Evolutionary conservation across 2,888 invertebrate species (phyloP).

Genomic region (Caenorhabditis virilis): DNA sequence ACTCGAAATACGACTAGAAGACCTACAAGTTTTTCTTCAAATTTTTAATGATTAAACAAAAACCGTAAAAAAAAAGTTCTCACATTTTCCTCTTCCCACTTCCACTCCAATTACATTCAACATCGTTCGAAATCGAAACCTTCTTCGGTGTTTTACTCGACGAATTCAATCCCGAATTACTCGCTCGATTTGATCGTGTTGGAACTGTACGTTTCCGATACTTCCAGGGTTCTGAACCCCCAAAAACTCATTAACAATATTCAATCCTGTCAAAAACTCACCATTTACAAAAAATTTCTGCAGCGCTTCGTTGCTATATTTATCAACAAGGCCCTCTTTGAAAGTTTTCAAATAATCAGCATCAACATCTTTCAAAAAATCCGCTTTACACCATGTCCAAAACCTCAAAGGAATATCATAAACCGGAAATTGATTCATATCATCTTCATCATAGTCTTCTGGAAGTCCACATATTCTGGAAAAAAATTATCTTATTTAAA

Average conservation of each 20-base stretch:
- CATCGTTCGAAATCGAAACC: slow-evolving; percentile 20
- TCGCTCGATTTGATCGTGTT: slow-evolving; percentile 4
- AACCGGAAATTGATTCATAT: slow-evolving; percentile 36
- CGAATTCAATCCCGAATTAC: slow-evolving; percentile 5
- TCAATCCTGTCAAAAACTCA: not conserved
- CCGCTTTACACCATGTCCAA: slow-evolving; percentile 42
- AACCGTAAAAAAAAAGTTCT: too few relatives aligned
- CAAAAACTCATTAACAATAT: not conserved
- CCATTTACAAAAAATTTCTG: slow-evolving; percentile 37
- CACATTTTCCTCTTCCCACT: not conserved
- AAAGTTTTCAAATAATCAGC: slow-evolving; percentile 28
- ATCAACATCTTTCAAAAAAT: slow-evolving; percentile 33
- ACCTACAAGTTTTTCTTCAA: not conserved
- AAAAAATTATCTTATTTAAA: too few relatives aligned
- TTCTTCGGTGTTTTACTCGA: slow-evolving; percentile 7
- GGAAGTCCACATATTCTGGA: slow-evolving; percentile 41
- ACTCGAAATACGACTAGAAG: slow-evolving; percentile 18
- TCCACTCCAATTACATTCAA: not conserved
- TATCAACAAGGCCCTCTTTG: slow-evolving; percentile 31
- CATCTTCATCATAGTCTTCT: slow-evolving; percentile 29
- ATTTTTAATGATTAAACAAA: not conserved
- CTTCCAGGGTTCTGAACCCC: slow-evolving; percentile 37
- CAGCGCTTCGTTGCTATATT: slow-evolving; percentile 16
- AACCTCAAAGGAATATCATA: slow-evolving; percentile 37
- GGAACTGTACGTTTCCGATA: slow-evolving; percentile 16